phyloP scores from a whole-genome alignment of 2,888 invertebrate genomes.

The Dynastes grantii region DNA sequence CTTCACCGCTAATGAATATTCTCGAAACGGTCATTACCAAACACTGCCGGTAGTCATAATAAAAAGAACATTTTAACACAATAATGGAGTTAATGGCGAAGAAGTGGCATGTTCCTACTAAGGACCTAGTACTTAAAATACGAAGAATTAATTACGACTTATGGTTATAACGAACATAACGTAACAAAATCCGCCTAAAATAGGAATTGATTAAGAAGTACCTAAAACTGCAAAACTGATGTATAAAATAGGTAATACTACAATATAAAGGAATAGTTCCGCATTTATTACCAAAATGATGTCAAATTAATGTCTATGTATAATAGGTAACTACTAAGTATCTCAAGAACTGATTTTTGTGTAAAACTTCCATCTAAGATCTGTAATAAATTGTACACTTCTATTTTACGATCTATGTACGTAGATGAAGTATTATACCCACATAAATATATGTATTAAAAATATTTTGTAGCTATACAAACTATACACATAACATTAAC shows the following conservation, averaged over 20 bases:
- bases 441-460: slow-evolving; percentile 15
- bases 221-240: slow-evolving; percentile 48
- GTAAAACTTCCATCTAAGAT: slow-evolving; percentile 32
- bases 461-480: slow-evolving; percentile 16
- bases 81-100: neutral
- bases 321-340: slow-evolving; percentile 33
- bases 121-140: neutral
- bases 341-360: slow-evolving; percentile 52
- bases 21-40: neutral
- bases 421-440: slow-evolving; percentile 9
- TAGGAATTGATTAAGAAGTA: slow-evolving; percentile 63
- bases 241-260: slow-evolving; percentile 25
- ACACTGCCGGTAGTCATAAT: slow-evolving; percentile 36
- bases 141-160: neutral
- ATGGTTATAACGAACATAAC: slow-evolving; percentile 26
- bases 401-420: slow-evolving; percentile 43
- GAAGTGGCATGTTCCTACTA: slow-evolving; percentile 34
- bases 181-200: slow-evolving; percentile 59
- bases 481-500: neutral
- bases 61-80: neutral
- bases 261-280: slow-evolving; percentile 26
- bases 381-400: slow-evolving; percentile 31
- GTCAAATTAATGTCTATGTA: slow-evolving; percentile 39
- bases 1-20: neutral
- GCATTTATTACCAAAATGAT: slow-evolving; percentile 26